These are phyloP conservation scores for Trichogramma evanescens DNA, from an alignment of 2,888 invertebrate genomes.

Conservation along the genomic window DNA sequence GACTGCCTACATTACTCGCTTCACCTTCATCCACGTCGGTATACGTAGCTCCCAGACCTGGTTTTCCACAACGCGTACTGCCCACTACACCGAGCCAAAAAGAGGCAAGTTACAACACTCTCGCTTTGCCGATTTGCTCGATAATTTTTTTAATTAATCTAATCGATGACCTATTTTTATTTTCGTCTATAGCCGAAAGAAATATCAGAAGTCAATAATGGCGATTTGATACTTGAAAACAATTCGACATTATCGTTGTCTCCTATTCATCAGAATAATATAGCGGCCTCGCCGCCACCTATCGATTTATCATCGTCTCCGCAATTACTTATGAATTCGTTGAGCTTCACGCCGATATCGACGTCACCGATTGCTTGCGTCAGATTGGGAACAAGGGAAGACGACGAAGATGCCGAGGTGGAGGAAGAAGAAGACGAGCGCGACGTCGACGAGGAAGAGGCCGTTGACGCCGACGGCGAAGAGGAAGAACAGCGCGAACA, in stretches of 20 bases:
- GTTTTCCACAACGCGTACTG: conserved; percentile 70
- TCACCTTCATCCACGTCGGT: conserved; percentile 60
- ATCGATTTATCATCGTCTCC: conserved; percentile 28
- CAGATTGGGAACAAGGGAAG: not conserved
- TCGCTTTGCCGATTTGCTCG: not conserved
- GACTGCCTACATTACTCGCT: conserved; percentile 55
- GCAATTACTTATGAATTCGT: conserved; percentile 7
- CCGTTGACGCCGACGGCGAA: conserved; percentile 13
- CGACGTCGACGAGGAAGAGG: conserved; percentile 9
- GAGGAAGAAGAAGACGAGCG: conserved; percentile 25
- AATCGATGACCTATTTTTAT: not conserved
- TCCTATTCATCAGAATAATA: too few relatives aligned
- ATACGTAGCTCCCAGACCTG: conserved; percentile 70
- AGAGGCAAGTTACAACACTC: conserved; percentile 30
- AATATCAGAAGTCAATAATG: too few relatives aligned
- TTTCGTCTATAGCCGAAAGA: too few relatives aligned
- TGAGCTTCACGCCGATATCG: not conserved
- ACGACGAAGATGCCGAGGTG: not conserved
- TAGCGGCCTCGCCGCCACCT: conserved; percentile 20
- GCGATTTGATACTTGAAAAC: too few relatives aligned
- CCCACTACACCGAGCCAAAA: conserved; percentile 45
- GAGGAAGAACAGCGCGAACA: conserved; percentile 18
- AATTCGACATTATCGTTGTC: too few relatives aligned
- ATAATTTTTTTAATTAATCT: not conserved
- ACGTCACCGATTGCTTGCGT: not conserved